Evolutionary conservation across 2,888 invertebrate species (phyloP), one percentile per base, ranked within the genome.

Genomic region (Pediacus dermestoides): DNA sequence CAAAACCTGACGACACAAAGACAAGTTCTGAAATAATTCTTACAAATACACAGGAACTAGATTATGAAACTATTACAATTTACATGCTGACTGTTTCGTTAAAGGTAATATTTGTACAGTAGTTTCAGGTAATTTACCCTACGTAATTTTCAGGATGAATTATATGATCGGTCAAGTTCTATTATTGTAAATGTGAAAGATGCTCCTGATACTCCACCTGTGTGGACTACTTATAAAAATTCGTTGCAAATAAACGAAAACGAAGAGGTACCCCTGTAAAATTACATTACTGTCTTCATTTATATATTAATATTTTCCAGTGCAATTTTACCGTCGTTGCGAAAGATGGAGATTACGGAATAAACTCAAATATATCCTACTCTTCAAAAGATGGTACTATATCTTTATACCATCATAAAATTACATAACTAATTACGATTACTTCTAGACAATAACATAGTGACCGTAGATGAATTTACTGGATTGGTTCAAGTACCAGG

Each of bases 271-370:
- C n/a, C 12, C n/a, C 10, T 30, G 8, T 13, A 22, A 34, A 25
- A 7, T 12, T 30, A 8, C 13, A 7, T 14, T 11, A 8, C 14
- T 4, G n/a, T 2, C 16, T 32, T 22, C 21, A 28, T 26, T 16
- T 15, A 18, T 12, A 35, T 27, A 9, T 14, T 4, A 27, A 16
- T 21, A 12, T 39, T 34, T 35, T 30, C 32, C 31, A 30, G 15
- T 1, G 15, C 7, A 9, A 13, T 34, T 77, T 78, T 56, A 51
- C 51, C 2, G 71, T 80, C 1, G 55, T 61, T 12, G 81, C 81
- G 3, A 72, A 75, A 11, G 81, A 82, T 54, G 81, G 80, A 1
- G 81, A 82, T 61, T 73, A 75, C 1, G 75, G 74, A 14, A 72
- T 81, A 34, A 66, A 77, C 50, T 72, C 70, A 39, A 58, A 65